Percentiles rank a stretch among this genome's conserved stretches.
Conservation (phyloP, 1,140 invertebrate species). For the Phortica variegata region DNA sequence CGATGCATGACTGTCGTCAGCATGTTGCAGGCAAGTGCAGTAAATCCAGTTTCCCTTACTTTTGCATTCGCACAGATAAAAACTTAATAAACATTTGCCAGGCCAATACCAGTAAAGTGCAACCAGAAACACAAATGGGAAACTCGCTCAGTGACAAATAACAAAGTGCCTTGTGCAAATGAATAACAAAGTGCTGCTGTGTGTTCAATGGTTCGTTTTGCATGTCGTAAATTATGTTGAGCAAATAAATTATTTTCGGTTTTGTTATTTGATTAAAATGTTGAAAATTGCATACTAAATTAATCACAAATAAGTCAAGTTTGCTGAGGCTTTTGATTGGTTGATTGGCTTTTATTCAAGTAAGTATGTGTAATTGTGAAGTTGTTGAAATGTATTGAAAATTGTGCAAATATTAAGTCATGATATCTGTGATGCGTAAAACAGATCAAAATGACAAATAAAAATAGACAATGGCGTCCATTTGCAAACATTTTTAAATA, state of each 20-base stretch:
- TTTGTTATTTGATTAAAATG: conserved; percentile 51
- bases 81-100: conserved; percentile 35
- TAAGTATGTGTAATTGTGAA: too few species aligned
- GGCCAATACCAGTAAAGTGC: conserved; percentile 1
- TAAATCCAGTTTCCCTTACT: conserved; percentile 22
- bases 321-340: too few species aligned
- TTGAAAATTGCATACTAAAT: conserved; percentile 28
- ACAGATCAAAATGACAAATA: too few species aligned
- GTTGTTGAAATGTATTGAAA: too few species aligned
- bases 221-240: conserved; percentile 32
- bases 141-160: neutral
- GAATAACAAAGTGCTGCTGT: too few species aligned
- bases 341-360: too few species aligned
- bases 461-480: too few species aligned
- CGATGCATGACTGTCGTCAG: conserved; percentile 2
- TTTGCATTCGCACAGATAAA: conserved; percentile 25
- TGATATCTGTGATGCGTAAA: too few species aligned
- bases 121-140: conserved; percentile 2
- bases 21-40: conserved; percentile 2
- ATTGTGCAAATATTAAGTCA: too few species aligned
- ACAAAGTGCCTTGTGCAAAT: neutral
- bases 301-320: conserved; percentile 24
- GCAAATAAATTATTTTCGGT: conserved; percentile 43
- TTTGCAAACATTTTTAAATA: too few species aligned
- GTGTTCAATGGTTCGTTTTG: conserved; percentile 1